Evolutionary conservation across 2,113 vertebrate genomes (phyloP).

Genomic region (Lophochroa leadbeateri): DNA sequence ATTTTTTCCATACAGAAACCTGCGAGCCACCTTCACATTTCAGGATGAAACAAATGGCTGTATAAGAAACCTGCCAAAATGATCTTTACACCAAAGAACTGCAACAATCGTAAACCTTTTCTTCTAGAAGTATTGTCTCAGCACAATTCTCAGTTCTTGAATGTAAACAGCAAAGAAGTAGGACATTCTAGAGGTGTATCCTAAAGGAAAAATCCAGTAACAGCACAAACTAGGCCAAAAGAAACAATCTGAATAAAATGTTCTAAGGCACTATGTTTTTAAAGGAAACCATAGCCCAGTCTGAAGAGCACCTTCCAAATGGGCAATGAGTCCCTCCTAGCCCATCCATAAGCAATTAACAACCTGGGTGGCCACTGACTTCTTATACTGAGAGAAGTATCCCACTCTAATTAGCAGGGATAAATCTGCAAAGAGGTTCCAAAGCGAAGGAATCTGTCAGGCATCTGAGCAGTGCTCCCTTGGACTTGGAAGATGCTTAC

Average conservation of each 20-base stretch:
- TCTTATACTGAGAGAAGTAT: neutral
- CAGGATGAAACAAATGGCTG: neutral
- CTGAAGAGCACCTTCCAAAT: neutral
- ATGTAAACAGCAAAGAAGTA: conserved; percentile 9
- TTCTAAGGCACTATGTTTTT: neutral
- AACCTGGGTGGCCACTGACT: neutral
- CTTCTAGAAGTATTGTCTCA: neutral
- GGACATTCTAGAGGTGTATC: conserved; percentile 27
- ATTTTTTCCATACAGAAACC: neutral
- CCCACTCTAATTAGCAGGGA: neutral
- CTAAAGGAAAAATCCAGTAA: conserved; percentile 27
- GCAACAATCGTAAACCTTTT: neutral
- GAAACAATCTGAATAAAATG: neutral
- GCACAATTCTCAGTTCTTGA: neutral
- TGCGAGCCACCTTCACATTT: neutral
- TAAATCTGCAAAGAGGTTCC: neutral
- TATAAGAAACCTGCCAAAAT: neutral
- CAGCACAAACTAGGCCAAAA: conserved; percentile 33
- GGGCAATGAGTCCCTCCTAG: neutral
- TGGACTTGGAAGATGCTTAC: neutral
- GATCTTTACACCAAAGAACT: neutral
- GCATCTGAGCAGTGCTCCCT: neutral
- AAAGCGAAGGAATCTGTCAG: neutral
- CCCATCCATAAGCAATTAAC: neutral
- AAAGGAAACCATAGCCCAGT: neutral